A percentile compares a stretch with the other conserved stretches of the same genome.
phyloP scores from a whole-genome alignment of 2,888 invertebrate species.

The Idaea dimidiata region DNA sequence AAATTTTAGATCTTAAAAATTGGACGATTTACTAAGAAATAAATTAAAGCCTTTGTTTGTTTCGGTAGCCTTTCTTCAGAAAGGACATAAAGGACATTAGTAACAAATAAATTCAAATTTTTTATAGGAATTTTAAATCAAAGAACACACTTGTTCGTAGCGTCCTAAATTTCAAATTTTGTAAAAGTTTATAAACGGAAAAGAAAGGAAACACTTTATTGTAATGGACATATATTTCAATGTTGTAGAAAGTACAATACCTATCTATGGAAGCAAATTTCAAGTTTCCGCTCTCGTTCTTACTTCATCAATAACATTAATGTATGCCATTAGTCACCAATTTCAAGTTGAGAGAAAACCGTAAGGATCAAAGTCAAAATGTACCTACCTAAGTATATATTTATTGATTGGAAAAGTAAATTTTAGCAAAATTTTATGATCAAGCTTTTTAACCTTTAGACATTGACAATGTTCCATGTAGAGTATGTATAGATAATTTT shows the following conservation, averaged over 20 bases:
- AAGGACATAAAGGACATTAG: too few relatives aligned
- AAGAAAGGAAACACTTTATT: not conserved
- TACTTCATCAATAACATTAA: not conserved
- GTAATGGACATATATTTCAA: not conserved
- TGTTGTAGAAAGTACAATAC: not conserved
- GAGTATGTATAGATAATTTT: too few relatives aligned
- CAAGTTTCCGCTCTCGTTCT: not conserved
- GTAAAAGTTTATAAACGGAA: too few relatives aligned
- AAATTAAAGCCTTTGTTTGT: not conserved
- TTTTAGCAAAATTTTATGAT: not conserved
- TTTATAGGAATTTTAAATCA: not conserved
- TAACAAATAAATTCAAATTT: too few relatives aligned
- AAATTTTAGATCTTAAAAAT: not conserved
- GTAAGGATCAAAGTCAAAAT: not conserved
- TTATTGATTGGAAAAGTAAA: not conserved
- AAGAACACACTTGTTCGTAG: not conserved
- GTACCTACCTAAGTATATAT: not conserved
- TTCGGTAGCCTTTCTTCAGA: too few relatives aligned
- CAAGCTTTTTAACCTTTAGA: too few relatives aligned
- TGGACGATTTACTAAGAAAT: not conserved
- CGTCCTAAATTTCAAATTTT: too few relatives aligned
- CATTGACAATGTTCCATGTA: too few relatives aligned
- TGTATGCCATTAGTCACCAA: not conserved
- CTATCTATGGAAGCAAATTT: not conserved
- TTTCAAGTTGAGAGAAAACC: not conserved